Evolutionary conservation across 1,140 invertebrate species (phyloP).

Genomic region (Paracyclopina nana): DNA sequence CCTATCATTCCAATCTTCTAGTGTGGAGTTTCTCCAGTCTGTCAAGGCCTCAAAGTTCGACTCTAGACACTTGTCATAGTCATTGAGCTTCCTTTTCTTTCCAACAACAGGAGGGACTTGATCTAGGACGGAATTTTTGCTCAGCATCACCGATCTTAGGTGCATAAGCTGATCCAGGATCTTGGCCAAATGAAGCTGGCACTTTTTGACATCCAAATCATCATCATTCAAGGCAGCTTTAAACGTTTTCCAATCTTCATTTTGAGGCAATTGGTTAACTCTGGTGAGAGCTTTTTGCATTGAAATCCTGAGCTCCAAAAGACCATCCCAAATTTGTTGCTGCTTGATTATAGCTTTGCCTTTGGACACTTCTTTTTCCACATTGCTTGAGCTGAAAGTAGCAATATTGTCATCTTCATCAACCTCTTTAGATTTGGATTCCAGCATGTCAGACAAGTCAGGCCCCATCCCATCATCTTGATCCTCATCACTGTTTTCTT

Average conservation of each 20-base stretch:
- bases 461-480: slow-evolving; percentile 24
- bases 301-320: slow-evolving; percentile 28
- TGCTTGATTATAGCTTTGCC: slow-evolving; percentile 25
- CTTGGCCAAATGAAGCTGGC: not conserved
- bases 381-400: slow-evolving; percentile 22
- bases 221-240: slow-evolving; percentile 19
- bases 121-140: not conserved
- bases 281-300: slow-evolving; percentile 26
- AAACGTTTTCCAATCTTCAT: slow-evolving; percentile 21
- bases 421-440: not conserved
- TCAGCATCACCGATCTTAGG: slow-evolving; percentile 8
- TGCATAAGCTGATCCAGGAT: slow-evolving; percentile 12
- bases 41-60: not conserved
- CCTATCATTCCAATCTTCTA: slow-evolving; percentile 84
- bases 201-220: not conserved
- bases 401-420: slow-evolving; percentile 4
- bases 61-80: not conserved
- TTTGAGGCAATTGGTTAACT: slow-evolving; percentile 27
- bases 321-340: slow-evolving; percentile 26
- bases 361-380: slow-evolving; percentile 24
- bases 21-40: slow-evolving; percentile 38
- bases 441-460: slow-evolving; percentile 11
- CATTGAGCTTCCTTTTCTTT: slow-evolving; percentile 24
- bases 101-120: slow-evolving; percentile 23
- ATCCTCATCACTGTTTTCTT: slow-evolving; percentile 23